Base-by-base conservation (phyloP, 2,888 invertebrate species). In the Brachypterus glaber region DNA sequence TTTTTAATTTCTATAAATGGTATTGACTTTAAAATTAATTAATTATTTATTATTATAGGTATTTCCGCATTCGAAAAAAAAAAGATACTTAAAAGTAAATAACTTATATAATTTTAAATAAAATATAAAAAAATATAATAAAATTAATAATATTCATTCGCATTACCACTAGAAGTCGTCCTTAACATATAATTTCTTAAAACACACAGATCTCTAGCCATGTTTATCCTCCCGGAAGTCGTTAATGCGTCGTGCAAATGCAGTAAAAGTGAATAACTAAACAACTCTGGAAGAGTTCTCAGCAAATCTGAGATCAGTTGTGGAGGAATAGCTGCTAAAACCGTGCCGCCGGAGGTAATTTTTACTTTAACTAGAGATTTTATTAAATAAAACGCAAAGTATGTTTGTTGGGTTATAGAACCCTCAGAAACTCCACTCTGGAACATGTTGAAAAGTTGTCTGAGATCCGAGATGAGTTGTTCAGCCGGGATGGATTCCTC, bases 141-240 rank as follows among this genome's bases (percentile, higher is more conserved):
- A 33, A 33, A 33, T 33, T 21, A 4, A 14, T 4, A 24, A 27
- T 9, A 29, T n/a, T n/a, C n/a, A n/a, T n/a, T n/a, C n/a, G n/a
- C n/a, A n/a, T n/a, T n/a, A n/a, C n/a, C n/a, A 18, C 16, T 37
- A 30, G 34, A 18, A 9, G 38, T 36, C 39, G 60, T 60, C 53
- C 75, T 73, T 18, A 86, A 66, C 51, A 77, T 74, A 70, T 87
- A 84, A 66, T 89, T 89, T 45, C 88, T 73, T 53, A 88, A 73
- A 55, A 91, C 75, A 61, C 91, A 90, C 40, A 93, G 69, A 63
- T 90, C 90, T 54, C 88, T 77, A 1, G 91, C 88, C 36, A 89
- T 88, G 40, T 85, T 79, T 58, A 85, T 85, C 38, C 91, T 74
- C 1, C 92, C 90, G 36, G 76, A 73, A 13, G 74, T 64, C 13